Base-by-base conservation (phyloP, 2,113 vertebrate species). In the Epinephelus cyanopodus region DNA sequence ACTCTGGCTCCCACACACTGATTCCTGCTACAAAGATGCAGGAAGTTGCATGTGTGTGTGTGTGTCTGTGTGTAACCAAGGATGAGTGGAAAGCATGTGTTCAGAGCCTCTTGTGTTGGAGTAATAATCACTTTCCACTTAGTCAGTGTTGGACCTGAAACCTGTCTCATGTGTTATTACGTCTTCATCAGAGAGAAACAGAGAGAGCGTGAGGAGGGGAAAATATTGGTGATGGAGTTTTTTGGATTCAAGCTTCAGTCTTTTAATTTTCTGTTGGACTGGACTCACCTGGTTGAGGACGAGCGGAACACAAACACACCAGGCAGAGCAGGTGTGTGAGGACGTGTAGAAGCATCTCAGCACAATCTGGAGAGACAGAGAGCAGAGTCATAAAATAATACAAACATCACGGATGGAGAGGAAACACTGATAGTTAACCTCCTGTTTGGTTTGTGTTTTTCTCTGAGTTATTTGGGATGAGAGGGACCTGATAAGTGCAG, bases 271-370 rank as follows among this genome's bases (percentile, higher is more conserved):
- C 48, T 50, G 48, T 18, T 50, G 48, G 48, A 48, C 6, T 25
- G 1, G 25, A 88, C 92, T 94, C 88, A 96, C 95, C 94, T 85
- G 88, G 69, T 3, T 81, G 88, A 54, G 89, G 82, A 10, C 79
- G 89, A 58, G 88, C 87, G 1, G 84, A 77, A 37, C 90, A 92
- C 53, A 87, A 87, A 83, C 92, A 96, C 77, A 91, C 94, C 57
- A 98, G 92, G 94, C 95, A 97, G 81, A 97, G 92, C 90, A 97
- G 92, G 82, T 89, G 93, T 84, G 94, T 94, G 88, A 97, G 90
- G 89, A 96, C 85, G 85, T 84, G 95, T 81, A 95, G 87, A 84
- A 95, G 90, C 97, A 98, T 99, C 93, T 96, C 96, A 15, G 29
- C 56, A 17, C 93, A 89, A 90, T 95, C 98, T 94, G 84, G 77